Conservation (phyloP, 2,888 invertebrate species). For the Gonocerus acuteangulatus region DNA sequence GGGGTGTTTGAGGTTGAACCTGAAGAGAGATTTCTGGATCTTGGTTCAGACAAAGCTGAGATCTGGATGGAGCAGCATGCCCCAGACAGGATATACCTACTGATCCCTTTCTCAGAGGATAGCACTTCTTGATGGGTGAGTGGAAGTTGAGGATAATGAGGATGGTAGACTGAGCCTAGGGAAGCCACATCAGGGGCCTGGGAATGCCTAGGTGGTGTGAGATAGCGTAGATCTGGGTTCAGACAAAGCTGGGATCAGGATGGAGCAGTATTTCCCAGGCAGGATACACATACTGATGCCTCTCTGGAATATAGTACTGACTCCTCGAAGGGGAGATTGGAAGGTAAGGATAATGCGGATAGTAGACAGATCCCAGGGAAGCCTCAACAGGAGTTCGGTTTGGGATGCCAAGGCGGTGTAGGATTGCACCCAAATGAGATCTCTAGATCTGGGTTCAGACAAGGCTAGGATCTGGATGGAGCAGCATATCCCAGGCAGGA, state of each 20-base stretch:
- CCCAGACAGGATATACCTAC: not conserved
- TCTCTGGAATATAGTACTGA: constrained; percentile 1
- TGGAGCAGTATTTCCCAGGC: constrained; percentile 3
- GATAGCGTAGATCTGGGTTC: no score
- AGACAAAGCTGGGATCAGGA: constrained; percentile 13
- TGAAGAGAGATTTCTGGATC: no score
- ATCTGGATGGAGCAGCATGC: constrained; percentile 3
- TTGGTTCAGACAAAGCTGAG: constrained; percentile 9
- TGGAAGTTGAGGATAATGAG: constrained; percentile 31
- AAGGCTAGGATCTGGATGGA: constrained; percentile 10
- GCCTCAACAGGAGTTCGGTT: constrained; percentile 9
- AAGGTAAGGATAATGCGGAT: constrained; percentile 29
- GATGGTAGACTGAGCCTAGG: constrained; percentile 4
- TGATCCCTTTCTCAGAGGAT: constrained; percentile 5
- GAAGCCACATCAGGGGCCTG: constrained; percentile 14
- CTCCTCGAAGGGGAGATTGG: constrained; percentile 26
- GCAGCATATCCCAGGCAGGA: not conserved
- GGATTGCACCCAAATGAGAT: constrained; percentile 6
- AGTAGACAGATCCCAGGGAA: constrained; percentile 5
- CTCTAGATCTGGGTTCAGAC: constrained; percentile 4
- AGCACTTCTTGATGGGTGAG: constrained; percentile 28
- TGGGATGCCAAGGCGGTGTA: not conserved
- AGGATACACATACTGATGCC: not conserved
- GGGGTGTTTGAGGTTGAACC: no score
- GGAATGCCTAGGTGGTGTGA: no score